A percentile compares a stretch with the other conserved stretches of the same genome.
Evolutionary conservation across 1,140 invertebrate species (phyloP).

Genomic region (Drosophila pallidifrons): DNA sequence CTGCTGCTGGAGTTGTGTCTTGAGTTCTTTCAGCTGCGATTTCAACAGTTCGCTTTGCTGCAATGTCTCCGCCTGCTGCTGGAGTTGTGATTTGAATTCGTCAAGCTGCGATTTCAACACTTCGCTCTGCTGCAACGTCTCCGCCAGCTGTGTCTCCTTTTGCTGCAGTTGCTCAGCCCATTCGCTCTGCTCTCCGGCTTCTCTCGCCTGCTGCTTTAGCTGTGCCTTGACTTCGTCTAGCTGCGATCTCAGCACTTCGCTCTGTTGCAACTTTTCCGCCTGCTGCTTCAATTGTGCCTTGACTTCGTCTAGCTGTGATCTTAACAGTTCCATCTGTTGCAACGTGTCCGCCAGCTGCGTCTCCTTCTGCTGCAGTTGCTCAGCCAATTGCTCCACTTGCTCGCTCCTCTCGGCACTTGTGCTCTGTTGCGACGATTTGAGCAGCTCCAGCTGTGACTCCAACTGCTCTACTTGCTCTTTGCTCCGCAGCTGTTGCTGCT

Average conservation of each 20-base stretch:
- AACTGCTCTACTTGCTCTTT: conserved; percentile 28
- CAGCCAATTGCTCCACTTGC: not conserved
- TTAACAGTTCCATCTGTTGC: no score
- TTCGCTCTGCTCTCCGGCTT: not conserved
- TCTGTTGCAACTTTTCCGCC: not conserved
- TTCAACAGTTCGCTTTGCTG: not conserved
- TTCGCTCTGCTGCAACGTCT: no score
- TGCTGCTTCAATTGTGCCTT: conserved; percentile 19
- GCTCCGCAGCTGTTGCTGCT: conserved; percentile 6
- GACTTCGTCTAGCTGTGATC: no score
- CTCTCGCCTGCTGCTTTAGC: not conserved
- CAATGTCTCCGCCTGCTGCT: not conserved
- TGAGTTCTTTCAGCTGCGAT: not conserved
- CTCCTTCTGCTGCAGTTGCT: not conserved
- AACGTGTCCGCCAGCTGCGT: not conserved
- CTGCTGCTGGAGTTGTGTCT: conserved; percentile 13
- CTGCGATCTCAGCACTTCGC: conserved; percentile 18
- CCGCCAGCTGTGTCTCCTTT: not conserved
- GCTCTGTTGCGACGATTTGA: no score
- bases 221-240: conserved; percentile 1
- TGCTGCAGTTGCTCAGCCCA: not conserved
- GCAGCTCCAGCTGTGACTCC: not conserved
- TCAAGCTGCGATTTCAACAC: no score
- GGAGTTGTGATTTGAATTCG: conserved; percentile 17
- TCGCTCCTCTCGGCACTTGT: not conserved